Evolutionary conservation across 2,113 vertebrate species (phyloP).

Genomic region (Bostrychus sinensis): DNA sequence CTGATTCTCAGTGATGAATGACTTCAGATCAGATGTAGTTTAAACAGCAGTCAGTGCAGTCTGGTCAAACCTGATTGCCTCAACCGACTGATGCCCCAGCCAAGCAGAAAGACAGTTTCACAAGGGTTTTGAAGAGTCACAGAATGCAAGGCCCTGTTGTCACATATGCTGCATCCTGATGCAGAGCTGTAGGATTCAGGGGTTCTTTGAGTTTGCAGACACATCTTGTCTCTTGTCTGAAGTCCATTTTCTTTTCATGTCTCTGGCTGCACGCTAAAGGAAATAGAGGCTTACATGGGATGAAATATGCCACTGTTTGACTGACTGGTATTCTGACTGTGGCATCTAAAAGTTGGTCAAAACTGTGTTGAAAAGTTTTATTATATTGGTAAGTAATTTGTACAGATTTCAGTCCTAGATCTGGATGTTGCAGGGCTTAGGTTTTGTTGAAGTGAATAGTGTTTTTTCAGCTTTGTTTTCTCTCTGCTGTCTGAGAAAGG

Average conservation of each 20-base stretch:
- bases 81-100: conserved; percentile 39
- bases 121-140: conserved; percentile 19
- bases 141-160: background rate
- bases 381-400: no score
- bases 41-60: conserved; percentile 7
- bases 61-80: conserved; percentile 37
- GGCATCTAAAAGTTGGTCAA: no score
- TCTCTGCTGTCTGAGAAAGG: conserved; percentile 24
- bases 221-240: background rate
- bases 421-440: background rate
- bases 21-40: background rate
- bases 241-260: conserved; percentile 4
- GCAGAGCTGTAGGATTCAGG: background rate
- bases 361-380: no score
- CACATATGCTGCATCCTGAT: background rate
- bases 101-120: conserved; percentile 20
- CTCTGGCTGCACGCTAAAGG: conserved; percentile 3
- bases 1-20: background rate
- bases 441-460: no score
- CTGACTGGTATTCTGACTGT: background rate
- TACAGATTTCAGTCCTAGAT: no score
- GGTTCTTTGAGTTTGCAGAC: background rate
- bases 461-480: conserved; percentile 69
- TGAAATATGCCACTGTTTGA: background rate
- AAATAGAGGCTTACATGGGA: conserved; percentile 7